A percentile compares a stretch with the other conserved stretches of the same genome.
These are phyloP conservation scores for Tenthredo notha DNA, from an alignment of 2,888 invertebrate species.

Conservation along the genomic window DNA sequence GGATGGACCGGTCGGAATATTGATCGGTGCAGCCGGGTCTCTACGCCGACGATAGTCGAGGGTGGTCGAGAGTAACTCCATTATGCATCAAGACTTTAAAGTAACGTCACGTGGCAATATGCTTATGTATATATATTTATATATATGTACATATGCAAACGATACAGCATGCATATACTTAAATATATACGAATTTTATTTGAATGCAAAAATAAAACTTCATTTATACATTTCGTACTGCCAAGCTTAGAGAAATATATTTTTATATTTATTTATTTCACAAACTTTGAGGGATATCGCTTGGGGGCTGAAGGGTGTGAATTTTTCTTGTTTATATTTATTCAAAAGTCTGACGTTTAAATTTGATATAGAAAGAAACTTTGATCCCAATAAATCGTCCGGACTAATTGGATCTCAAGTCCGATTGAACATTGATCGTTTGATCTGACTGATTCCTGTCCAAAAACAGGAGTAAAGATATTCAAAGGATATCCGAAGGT, in stretches of 20 bases:
- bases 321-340: not conserved
- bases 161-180: not conserved
- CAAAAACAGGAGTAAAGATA: not conserved
- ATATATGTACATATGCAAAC: not conserved
- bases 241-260: not conserved
- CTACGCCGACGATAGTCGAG: slow-evolving; percentile 33
- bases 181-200: not conserved
- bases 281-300: not conserved
- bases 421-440: slow-evolving; percentile 16
- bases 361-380: not conserved
- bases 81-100: slow-evolving; percentile 41
- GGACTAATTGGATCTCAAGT: slow-evolving; percentile 15
- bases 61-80: slow-evolving; percentile 42
- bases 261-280: not conserved
- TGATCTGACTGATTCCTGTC: not conserved
- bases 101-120: slow-evolving; percentile 34
- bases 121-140: not conserved
- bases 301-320: not conserved
- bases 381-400: not conserved
- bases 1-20: slow-evolving; percentile 77
- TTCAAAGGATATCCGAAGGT: not conserved
- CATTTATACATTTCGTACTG: not conserved
- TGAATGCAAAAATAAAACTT: not conserved
- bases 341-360: not conserved
- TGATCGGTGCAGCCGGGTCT: slow-evolving; percentile 66